phyloP scores from a whole-genome alignment of 2,797 vertebrate genomes.

The Phalanger gymnotis region DNA sequence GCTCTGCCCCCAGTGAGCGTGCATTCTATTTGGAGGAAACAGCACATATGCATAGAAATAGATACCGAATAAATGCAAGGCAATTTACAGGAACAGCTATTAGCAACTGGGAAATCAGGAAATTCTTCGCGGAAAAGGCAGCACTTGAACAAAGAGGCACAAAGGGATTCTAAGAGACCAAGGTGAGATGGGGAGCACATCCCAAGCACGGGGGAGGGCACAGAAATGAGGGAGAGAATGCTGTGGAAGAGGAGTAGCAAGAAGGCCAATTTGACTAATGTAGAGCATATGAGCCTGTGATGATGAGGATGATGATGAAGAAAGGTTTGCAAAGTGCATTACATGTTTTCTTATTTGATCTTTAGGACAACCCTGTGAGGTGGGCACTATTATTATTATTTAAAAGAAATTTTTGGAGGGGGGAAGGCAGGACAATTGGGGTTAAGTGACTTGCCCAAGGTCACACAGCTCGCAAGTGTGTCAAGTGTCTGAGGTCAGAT shows the following conservation, averaged over 20 bases:
- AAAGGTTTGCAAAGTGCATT: background rate
- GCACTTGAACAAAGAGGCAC: background rate
- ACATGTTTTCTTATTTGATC: background rate
- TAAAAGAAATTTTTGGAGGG: too few species aligned
- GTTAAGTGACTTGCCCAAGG: too few species aligned
- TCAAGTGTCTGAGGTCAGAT: too few species aligned
- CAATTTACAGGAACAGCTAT: background rate
- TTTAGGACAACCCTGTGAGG: background rate
- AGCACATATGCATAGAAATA: background rate
- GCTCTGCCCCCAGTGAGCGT: background rate
- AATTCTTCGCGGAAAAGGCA: background rate
- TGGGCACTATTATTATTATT: background rate
- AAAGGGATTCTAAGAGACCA: background rate
- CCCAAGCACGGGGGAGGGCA: background rate
- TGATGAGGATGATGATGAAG: background rate
- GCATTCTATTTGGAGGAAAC: background rate
- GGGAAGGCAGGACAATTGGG: too few species aligned
- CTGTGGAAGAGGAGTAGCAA: background rate
- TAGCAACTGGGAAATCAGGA: background rate
- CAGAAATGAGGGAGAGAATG: background rate
- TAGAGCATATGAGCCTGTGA: background rate
- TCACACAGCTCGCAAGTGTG: too few species aligned
- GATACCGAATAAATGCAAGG: background rate
- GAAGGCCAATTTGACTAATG: background rate
- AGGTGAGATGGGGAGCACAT: background rate